Base-by-base conservation (phyloP, 2,113 vertebrate genomes). In the Microcebus lehilahytsara region DNA sequence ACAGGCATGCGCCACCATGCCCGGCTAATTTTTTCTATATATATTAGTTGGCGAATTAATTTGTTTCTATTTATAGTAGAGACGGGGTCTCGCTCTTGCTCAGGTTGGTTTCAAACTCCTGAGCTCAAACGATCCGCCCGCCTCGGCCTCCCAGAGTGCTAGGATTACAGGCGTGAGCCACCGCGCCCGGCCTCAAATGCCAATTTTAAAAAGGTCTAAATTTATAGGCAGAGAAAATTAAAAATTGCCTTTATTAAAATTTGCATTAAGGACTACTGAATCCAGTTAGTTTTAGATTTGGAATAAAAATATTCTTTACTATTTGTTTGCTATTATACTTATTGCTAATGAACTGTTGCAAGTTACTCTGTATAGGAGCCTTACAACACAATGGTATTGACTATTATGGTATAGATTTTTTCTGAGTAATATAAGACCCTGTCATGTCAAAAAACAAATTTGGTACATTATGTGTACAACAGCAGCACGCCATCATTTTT, bases 301-400 rank as follows among this genome's bases (percentile, higher is more conserved):
- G 17, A 97, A 69, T 12, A 80, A 51, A 83, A 95, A 89, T 17
- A 77, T 46, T 88, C 5, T 85, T 97, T 58, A 71, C 37, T 90
- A 62, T 62, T 85, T 85, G 78, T 85, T 74, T 96, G 46, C 53
- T 95, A 69, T 51, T 46, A 81, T 46, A 49, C 14, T 51, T 89
- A 91, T 16, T 95, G 93, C 75, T 93, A 85, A 86, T 32, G 9
- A 96, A 78, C 42, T 27, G 14, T 46, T 66, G 6, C 67, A 95
- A 81, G 56, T 46, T 34, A 87, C 66, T 91, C 60, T 60, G 66
- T 13, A 60, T 56, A 64, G 86, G 8, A 56, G 49, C 20, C 30
- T 89, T 75, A 85, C 23, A 62, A 77, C 30, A 67, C 69, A 62
- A 58, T 11, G 40, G 67, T 34, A 84, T 19, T 49, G 32, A 80